Conservation (phyloP, 2,888 invertebrate species). For the Apantesis nais region DNA sequence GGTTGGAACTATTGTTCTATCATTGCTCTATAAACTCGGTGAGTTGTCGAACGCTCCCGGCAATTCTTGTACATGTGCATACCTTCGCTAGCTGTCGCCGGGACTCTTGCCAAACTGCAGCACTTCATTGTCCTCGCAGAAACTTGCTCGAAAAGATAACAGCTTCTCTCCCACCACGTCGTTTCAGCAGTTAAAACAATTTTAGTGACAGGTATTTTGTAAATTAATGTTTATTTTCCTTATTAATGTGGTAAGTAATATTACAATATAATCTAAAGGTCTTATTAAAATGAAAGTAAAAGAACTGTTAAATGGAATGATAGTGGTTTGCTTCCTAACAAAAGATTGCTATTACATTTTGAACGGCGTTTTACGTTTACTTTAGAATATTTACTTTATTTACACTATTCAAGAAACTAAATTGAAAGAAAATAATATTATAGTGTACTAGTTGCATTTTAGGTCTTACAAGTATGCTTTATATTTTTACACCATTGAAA, state of each 20-base stretch:
- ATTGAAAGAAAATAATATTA: not conserved
- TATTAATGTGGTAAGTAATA: not conserved
- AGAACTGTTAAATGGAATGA: not conserved
- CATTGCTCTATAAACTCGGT: constrained; percentile 35
- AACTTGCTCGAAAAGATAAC: constrained; percentile 30
- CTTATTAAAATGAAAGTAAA: not conserved
- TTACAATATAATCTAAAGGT: not conserved
- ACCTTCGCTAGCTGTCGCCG: constrained; percentile 23
- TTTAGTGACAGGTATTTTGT: not conserved
- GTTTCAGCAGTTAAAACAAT: not conserved
- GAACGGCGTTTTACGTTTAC: constrained; percentile 9
- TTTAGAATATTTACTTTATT: not conserved
- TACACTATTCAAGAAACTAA: not conserved
- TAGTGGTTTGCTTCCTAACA: constrained; percentile 3
- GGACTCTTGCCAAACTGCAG: constrained; percentile 47
- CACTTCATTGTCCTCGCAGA: constrained; percentile 38
- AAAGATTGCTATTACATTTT: constrained; percentile 10
- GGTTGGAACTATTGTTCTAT: constrained; percentile 48
- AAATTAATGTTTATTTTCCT: not conserved
- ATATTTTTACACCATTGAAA: too few species aligned
- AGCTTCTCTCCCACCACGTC: constrained; percentile 14
- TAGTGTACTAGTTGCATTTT: too few species aligned
- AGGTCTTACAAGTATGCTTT: not conserved
- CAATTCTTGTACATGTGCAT: constrained; percentile 51
- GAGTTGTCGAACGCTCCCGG: constrained; percentile 34